A percentile compares a stretch with the other conserved stretches of the same genome.
phyloP scores from a whole-genome alignment of 1,140 invertebrate species.

The Physella acuta region DNA sequence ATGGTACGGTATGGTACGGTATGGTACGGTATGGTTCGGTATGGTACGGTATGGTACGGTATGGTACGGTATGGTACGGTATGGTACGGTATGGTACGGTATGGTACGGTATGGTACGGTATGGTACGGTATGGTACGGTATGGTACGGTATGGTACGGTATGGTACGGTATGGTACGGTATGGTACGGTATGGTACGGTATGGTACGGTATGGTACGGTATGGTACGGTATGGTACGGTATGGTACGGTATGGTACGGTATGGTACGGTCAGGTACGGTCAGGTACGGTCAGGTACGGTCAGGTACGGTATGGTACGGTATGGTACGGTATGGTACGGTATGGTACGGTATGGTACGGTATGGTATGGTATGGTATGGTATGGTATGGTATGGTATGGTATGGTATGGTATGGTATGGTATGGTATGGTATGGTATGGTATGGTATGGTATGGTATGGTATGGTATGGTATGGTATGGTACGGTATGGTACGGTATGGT shows the following conservation, averaged over 20 bases:
- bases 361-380: conserved; percentile 8
- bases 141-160: not conserved
- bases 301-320: conserved; percentile 6
- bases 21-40: no score
- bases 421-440: conserved; percentile 1
- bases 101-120: no score
- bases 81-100: no score
- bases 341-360: conserved; percentile 7
- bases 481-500: conserved; percentile 6
- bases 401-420: not conserved
- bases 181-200: not conserved
- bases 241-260: conserved; percentile 24
- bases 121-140: no score
- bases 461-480: conserved; percentile 4
- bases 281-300: conserved; percentile 9
- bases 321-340: conserved; percentile 2
- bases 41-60: no score
- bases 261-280: conserved; percentile 21
- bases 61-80: no score
- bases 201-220: not conserved
- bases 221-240: not conserved
- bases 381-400: conserved; percentile 9
- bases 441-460: conserved; percentile 13
- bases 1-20: no score
- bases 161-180: conserved; percentile 1